A percentile compares a stretch with the other conserved stretches of the same genome.
phyloP scores from a whole-genome alignment of 2,113 vertebrate species.

The Edolisoma coerulescens region DNA sequence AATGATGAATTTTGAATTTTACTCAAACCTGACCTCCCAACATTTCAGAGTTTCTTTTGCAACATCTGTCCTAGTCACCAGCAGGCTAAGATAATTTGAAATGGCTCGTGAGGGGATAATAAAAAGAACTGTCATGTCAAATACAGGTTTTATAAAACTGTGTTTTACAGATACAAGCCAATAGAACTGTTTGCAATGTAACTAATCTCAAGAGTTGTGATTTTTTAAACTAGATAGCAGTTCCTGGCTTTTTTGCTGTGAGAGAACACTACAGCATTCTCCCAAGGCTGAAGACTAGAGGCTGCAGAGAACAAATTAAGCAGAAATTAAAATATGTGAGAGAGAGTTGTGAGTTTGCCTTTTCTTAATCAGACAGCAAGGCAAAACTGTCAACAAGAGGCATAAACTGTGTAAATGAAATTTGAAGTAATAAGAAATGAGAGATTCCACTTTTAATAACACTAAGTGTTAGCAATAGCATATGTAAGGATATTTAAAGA shows the following conservation, averaged over 20 bases:
- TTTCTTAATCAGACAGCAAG: neutral
- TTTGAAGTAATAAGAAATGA: neutral
- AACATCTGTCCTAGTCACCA: neutral
- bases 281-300: neutral
- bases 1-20: constrained; percentile 6
- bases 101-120: neutral
- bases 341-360: neutral
- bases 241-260: neutral
- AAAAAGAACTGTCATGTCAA: neutral
- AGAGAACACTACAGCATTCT: neutral
- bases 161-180: neutral
- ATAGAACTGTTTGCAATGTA: neutral
- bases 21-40: neutral
- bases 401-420: neutral
- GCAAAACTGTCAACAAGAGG: neutral
- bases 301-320: neutral
- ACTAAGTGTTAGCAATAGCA: neutral
- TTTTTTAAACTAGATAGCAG: neutral
- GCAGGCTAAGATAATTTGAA: neutral
- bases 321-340: neutral
- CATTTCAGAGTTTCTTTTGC: neutral
- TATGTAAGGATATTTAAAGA: neutral
- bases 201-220: neutral
- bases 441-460: neutral
- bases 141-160: neutral